Base-by-base conservation (phyloP, 2,797 vertebrate genomes). In the Falco concolor region DNA sequence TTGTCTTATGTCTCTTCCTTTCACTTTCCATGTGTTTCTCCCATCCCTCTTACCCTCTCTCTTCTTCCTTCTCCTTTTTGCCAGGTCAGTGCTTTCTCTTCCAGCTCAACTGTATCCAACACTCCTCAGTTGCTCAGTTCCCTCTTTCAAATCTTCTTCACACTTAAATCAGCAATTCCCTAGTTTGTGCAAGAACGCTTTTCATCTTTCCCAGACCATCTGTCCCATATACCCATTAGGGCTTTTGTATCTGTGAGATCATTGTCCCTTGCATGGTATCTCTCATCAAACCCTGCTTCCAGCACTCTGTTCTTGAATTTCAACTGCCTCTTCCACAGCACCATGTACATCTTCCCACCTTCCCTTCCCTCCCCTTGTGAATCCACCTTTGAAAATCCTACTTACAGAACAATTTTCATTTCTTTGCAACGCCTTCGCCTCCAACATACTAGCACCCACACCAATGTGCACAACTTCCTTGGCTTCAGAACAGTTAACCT, bases 151-250 rank as follows among this genome's bases (percentile, higher is more conserved):
- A 52, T 74, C n/a, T 19, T 68, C 70, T 82, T 87, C 89, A 80
- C 87, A 69, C 87, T 81, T 7, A 11, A 86, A 85, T 90, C 87
- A 85, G 87, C 76, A 93, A 65, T 93, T 89, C 61, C 64, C 84
- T 47, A 32, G 64, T 44, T 84, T 24, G 45, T 52, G 21, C 83
- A 84, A 54, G 42, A 86, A 83, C 0, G 5, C 57, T 86, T 90
- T 90, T 53, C 24, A 85, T 81, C 76, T 76, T 91, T 77, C 83
- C 50, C 61, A 65, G 20, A 61, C 87, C 50, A 93, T 95, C 87
- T 91, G 85, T 69, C 28, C 68, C 47, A 22, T 1, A 36, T 36
- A 44, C 44, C 72, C 80, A 86, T 50, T 1, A 0, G 61, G 34
- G 44, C 13, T 88, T 85, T 69, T 59, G 8, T 36, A 57, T 81